Base-by-base conservation (phyloP, 2,888 invertebrate genomes). In the Apamea monoglypha region DNA sequence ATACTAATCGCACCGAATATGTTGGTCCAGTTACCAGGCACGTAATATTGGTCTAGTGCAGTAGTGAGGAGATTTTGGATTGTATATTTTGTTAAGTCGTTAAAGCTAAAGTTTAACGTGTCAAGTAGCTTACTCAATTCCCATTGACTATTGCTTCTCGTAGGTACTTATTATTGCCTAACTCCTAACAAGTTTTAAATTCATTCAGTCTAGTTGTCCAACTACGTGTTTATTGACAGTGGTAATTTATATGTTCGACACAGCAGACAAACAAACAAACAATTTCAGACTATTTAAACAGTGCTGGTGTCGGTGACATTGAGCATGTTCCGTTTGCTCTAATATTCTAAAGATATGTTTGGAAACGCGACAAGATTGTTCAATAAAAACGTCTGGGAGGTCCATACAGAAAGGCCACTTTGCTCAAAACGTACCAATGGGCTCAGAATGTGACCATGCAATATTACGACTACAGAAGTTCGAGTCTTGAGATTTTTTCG, bases 261-360 rank as follows among this genome's bases (percentile, higher is more conserved):
- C 69, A 72, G 36, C 74, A 53, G 71, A 77, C 74, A 70, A 50
- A 71, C 79, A 72, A 88, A 85, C n/a, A n/a, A n/a, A n/a, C n/a
- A 80, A 80, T 75, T 75, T 80, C 18, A n/a, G 75, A 29, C 36
- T 88, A 82, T 86, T 82, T 86, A 72, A 79, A 53, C 75, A 81
- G 79, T 79, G 70, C 59, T 70, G 59, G 77, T 82, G 68, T 69
- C 59, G 68, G 79, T 85, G 76, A 81, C 73, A 85, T 80, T 70
- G 56, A 12, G 73, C 70, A 69, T 44, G 66, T 83, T 76, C 36
- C 76, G 79, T 88, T 83, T 82, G 73, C 70, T 81, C 72, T 87
- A 76, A 81, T 83, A 83, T 80, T 74, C 74, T 83, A 73, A 66
- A 80, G 82, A 68, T 71, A 82, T 88, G 77, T 88, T 87, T 84